Conservation (phyloP, 2,797 vertebrate species). For the Chiloscyllium punctatum region DNA sequence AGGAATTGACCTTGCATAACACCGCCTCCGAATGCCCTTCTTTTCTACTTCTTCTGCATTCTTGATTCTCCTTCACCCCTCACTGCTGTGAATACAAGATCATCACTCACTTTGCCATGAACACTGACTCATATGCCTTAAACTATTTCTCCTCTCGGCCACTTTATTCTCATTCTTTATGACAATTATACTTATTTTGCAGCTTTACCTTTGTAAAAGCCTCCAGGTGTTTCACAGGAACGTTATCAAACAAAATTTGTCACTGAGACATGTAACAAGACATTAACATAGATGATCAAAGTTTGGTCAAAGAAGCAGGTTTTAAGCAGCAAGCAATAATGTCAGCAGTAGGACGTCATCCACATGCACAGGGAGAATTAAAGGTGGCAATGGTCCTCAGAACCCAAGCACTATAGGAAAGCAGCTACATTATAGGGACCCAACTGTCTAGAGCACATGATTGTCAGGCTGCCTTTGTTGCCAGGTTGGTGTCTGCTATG, state of each 20-base stretch:
- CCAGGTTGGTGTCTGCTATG: too few species aligned
- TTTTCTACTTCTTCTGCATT: not conserved
- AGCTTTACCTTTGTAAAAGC: not conserved
- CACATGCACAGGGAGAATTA: not conserved
- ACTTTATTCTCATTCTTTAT: not conserved
- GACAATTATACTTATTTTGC: not conserved
- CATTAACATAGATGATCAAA: not conserved
- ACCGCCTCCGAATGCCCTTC: too few species aligned
- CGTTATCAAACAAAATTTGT: too few species aligned
- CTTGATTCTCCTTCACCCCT: not conserved
- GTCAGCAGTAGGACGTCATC: too few species aligned
- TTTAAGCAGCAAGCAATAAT: not conserved
- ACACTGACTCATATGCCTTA: not conserved
- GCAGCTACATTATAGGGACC: too few species aligned
- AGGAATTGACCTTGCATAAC: not conserved
- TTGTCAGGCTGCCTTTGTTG: too few species aligned
- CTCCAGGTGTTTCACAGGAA: not conserved
- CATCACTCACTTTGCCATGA: not conserved
- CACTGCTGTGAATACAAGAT: not conserved
- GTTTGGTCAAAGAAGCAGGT: not conserved
- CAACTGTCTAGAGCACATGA: too few species aligned
- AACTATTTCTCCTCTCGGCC: not conserved
- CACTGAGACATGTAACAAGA: not conserved
- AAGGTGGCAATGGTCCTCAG: not conserved
- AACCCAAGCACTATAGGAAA: too few species aligned